Conservation (phyloP, 2,113 vertebrate species). For the Pluvianellus socialis region DNA sequence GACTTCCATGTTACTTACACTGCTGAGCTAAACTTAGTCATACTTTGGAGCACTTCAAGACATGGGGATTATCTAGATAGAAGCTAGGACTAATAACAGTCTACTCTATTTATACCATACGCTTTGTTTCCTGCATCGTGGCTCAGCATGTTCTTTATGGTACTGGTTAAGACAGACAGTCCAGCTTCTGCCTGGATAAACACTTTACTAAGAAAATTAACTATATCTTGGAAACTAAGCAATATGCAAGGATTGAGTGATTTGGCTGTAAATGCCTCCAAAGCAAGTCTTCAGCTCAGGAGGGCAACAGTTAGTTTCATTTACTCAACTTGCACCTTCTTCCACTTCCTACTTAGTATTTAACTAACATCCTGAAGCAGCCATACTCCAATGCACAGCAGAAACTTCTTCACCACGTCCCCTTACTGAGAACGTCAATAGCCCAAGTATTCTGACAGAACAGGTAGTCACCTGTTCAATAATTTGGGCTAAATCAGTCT, state of each 20-base stretch:
- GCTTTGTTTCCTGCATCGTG: not conserved
- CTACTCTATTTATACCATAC: constrained; percentile 31
- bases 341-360: not conserved
- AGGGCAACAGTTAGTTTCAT: not conserved
- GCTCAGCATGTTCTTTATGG: not conserved
- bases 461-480: not conserved
- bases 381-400: not conserved
- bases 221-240: not conserved
- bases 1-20: not conserved
- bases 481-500: not conserved
- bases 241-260: not conserved
- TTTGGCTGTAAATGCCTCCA: not conserved
- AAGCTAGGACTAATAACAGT: constrained; percentile 19
- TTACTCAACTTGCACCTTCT: not conserved
- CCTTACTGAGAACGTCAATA: not conserved
- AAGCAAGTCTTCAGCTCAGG: not conserved
- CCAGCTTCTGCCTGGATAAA: not conserved
- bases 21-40: constrained; percentile 38
- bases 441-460: not conserved
- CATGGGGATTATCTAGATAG: not conserved
- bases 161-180: not conserved
- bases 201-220: not conserved
- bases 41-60: constrained; percentile 2
- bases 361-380: not conserved
- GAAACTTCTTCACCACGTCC: not conserved